Evolutionary conservation across 1,140 invertebrate genomes (phyloP).

Genomic region (Panagrolaimus sp.): DNA sequence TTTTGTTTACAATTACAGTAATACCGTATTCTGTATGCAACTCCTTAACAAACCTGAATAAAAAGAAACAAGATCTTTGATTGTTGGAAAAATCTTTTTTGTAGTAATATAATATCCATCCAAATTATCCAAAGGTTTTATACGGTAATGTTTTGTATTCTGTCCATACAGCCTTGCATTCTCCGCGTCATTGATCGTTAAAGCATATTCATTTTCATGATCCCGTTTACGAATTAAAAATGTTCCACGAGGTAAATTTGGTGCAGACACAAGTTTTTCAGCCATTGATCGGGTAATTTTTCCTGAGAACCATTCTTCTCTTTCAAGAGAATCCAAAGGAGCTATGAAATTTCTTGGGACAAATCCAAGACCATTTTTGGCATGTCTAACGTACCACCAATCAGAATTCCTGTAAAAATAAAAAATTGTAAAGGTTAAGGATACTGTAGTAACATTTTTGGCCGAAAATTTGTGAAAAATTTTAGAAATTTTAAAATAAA

Average conservation of each 20-base stretch:
- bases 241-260: conserved; percentile 87
- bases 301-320: conserved; percentile 97
- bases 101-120: conserved; percentile 77
- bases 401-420: conserved; percentile 69
- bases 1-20: background rate
- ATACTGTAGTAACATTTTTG: too few species aligned
- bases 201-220: conserved; percentile 76
- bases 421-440: too few species aligned
- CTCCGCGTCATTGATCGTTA: conserved; percentile 94
- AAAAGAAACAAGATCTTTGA: conserved; percentile 81
- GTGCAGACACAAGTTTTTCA: conserved; percentile 82
- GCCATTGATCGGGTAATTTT: conserved; percentile 91
- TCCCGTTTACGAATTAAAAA: conserved; percentile 90
- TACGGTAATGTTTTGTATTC: conserved; percentile 83
- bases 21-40: too few species aligned
- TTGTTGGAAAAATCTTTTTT: conserved; percentile 81
- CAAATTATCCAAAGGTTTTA: conserved; percentile 40
- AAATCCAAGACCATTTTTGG: conserved; percentile 67
- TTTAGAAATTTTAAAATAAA: too few species aligned
- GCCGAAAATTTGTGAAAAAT: too few species aligned
- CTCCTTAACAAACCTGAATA: conserved; percentile 65
- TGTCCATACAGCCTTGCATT: conserved; percentile 61
- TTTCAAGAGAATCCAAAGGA: conserved; percentile 82
- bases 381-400: conserved; percentile 86
- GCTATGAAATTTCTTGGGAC: conserved; percentile 90